phyloP scores from a whole-genome alignment of 2,113 vertebrate genomes.

The Etia nguti region DNA sequence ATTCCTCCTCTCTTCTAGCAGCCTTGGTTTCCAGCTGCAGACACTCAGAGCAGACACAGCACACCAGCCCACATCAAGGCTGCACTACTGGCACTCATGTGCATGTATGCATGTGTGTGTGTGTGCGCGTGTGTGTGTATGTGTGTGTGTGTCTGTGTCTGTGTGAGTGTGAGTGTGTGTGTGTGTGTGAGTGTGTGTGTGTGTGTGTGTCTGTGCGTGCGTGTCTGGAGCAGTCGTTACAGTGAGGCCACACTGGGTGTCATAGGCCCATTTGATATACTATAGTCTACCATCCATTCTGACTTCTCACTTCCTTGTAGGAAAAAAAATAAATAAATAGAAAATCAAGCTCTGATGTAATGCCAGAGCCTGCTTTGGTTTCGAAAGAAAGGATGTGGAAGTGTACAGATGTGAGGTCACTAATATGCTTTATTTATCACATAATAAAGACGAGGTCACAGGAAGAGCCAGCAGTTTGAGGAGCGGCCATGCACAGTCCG shows the following conservation, averaged over 20 bases:
- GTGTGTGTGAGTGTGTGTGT: not conserved
- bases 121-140: not conserved
- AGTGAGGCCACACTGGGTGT: slow-evolving; percentile 52
- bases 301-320: not conserved
- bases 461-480: not conserved
- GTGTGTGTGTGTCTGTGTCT: not conserved
- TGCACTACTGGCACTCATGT: slow-evolving; percentile 42
- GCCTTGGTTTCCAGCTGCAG: slow-evolving; percentile 65
- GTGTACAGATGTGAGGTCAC: not conserved
- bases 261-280: slow-evolving; percentile 19
- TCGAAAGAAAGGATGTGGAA: not conserved
- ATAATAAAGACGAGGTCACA: not conserved
- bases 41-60: slow-evolving; percentile 61
- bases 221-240: slow-evolving; percentile 44
- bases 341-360: not conserved
- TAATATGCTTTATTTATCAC: not conserved
- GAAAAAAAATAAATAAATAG: not conserved
- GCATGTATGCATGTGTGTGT: not conserved
- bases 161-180: not conserved
- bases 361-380: not conserved
- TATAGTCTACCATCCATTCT: not conserved
- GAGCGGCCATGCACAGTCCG: not conserved
- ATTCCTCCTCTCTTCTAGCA: slow-evolving; percentile 20
- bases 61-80: slow-evolving; percentile 68
- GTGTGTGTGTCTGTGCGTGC: not conserved